Evolutionary conservation across 2,888 invertebrate genomes (phyloP).

Genomic region (Argyresthia goedartella): DNA sequence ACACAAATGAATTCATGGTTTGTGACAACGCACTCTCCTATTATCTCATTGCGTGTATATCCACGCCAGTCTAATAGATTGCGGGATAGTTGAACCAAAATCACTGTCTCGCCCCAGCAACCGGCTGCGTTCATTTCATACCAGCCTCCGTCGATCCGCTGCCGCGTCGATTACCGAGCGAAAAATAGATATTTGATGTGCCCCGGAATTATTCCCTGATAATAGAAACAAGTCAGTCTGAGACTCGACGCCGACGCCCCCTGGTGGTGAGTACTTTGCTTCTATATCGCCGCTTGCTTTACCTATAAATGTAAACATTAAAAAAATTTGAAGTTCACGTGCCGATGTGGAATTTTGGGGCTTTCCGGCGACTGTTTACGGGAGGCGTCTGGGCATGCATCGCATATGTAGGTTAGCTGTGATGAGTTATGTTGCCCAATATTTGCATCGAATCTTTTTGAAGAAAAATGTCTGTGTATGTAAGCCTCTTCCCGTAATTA

Average conservation of each 20-base stretch:
- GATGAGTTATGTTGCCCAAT: too few species aligned
- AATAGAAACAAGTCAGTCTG: constrained; percentile 47
- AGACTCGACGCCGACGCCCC: constrained; percentile 45
- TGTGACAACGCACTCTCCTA: constrained; percentile 42
- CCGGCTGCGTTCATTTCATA: constrained; percentile 20
- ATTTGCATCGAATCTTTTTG: too few species aligned
- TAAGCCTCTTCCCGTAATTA: too few species aligned
- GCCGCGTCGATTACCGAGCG: constrained; percentile 38
- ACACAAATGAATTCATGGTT: not conserved
- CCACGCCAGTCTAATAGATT: too few species aligned
- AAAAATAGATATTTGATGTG: constrained; percentile 63
- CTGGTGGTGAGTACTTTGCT: constrained; percentile 33
- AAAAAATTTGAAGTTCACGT: not conserved
- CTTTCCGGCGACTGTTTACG: too few species aligned
- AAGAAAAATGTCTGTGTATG: too few species aligned
- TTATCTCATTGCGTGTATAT: too few species aligned
- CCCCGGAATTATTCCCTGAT: constrained; percentile 52
- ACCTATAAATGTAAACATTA: not conserved
- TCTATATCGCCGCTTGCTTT: not conserved
- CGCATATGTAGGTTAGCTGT: too few species aligned
- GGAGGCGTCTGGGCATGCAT: too few species aligned
- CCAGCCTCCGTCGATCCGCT: constrained; percentile 33
- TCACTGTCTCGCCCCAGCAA: constrained; percentile 48
- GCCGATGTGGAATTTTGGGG: not conserved
- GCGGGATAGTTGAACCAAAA: too few species aligned